Evolutionary conservation across 2,888 invertebrate species (phyloP).

Genomic region (Pelosia muscerda): DNA sequence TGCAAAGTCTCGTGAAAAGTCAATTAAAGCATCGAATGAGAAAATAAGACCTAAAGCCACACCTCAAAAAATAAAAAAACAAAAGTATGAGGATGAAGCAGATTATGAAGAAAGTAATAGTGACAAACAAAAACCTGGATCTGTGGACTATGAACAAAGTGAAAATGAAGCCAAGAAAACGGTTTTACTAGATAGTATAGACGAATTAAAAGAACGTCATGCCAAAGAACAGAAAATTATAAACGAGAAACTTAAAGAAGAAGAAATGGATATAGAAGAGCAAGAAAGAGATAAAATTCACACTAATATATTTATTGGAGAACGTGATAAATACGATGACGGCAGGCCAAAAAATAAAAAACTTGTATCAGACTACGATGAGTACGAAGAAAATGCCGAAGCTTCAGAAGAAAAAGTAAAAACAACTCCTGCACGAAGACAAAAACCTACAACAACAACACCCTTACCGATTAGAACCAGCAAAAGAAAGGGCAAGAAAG

Average conservation of each 20-base stretch:
- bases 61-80: constrained; percentile 11
- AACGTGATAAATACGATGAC: constrained; percentile 60
- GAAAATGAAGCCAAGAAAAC: constrained; percentile 75
- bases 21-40: neutral
- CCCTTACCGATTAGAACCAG: constrained; percentile 42
- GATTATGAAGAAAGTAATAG: constrained; percentile 62
- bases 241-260: constrained; percentile 74
- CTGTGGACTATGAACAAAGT: constrained; percentile 59
- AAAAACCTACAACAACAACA: constrained; percentile 34
- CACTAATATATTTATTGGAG: constrained; percentile 39
- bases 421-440: constrained; percentile 48
- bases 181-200: constrained; percentile 73
- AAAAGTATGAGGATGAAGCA: constrained; percentile 54
- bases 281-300: constrained; percentile 61
- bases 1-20: constrained; percentile 18
- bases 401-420: constrained; percentile 67
- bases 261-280: constrained; percentile 73
- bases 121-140: constrained; percentile 58
- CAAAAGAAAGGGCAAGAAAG: constrained; percentile 43
- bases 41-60: neutral
- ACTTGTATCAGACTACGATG: constrained; percentile 64
- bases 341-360: constrained; percentile 36
- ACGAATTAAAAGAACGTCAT: constrained; percentile 76
- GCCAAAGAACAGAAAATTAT: constrained; percentile 72
- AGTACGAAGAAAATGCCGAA: constrained; percentile 65